Percentiles rank a stretch among this genome's conserved stretches.
Conservation (phyloP, 2,888 invertebrate species). For the Chloromyia formosa region DNA sequence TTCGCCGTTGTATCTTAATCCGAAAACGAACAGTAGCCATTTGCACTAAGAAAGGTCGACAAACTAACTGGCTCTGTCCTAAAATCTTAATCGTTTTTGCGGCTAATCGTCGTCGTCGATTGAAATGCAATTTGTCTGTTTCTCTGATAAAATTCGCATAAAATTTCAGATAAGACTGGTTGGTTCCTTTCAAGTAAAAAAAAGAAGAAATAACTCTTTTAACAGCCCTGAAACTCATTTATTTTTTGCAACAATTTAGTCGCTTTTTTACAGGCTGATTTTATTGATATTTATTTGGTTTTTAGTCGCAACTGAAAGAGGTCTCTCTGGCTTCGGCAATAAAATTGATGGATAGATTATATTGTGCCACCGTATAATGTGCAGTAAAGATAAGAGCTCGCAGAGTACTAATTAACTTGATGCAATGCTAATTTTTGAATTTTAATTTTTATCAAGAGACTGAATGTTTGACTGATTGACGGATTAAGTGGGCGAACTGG, state of each 20-base stretch:
- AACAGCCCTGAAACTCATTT: background rate
- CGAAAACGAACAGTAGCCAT: too few relatives aligned
- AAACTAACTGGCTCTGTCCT: too few relatives aligned
- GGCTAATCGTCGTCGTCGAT: background rate
- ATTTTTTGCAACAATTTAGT: too few relatives aligned
- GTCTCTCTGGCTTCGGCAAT: too few relatives aligned
- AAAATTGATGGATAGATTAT: background rate
- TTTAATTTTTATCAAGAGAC: background rate
- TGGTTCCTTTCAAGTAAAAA: too few relatives aligned
- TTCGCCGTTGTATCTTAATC: too few relatives aligned
- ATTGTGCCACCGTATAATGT: constrained; percentile 20
- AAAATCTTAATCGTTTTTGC: constrained; percentile 11
- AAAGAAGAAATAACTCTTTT: background rate
- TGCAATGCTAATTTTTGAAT: constrained; percentile 22
- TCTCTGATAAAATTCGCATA: constrained; percentile 45
- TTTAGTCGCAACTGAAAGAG: too few relatives aligned
- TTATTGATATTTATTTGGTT: too few relatives aligned
- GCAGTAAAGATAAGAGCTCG: constrained; percentile 10
- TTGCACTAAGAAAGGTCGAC: too few relatives aligned
- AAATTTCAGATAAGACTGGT: constrained; percentile 26
- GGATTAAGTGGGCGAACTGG: too few relatives aligned
- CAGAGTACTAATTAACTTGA: constrained; percentile 14
- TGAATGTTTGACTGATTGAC: too few relatives aligned
- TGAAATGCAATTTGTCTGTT: constrained; percentile 50
- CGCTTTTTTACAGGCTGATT: too few relatives aligned